Evolutionary conservation across 2,888 invertebrate genomes (phyloP).

Genomic region (Thecocarcelia acutangulata): DNA sequence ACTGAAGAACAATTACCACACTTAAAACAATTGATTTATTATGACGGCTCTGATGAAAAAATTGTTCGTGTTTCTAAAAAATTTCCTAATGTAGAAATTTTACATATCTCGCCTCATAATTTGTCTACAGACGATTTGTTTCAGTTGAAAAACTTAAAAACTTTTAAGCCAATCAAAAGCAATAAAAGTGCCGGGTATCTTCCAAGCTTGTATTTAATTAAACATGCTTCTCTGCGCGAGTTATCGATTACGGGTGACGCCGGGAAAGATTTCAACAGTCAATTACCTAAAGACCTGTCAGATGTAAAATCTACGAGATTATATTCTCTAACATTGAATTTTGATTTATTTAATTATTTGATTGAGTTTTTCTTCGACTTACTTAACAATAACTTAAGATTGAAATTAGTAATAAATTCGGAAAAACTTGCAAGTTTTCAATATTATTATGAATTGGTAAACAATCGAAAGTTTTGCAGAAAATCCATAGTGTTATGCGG

Average conservation of each 20-base stretch:
- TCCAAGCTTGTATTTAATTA: not conserved
- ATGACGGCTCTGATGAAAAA: constrained; percentile 1
- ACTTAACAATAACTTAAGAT: not conserved
- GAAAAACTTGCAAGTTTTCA: not conserved
- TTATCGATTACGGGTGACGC: not conserved
- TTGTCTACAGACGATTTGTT: constrained; percentile 12
- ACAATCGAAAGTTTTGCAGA: constrained; percentile 18
- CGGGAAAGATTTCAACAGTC: not conserved
- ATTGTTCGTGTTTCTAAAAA: not conserved
- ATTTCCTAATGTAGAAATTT: constrained; percentile 45
- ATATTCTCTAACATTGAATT: constrained; percentile 1
- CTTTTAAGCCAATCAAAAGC: not conserved
- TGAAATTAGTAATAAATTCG: constrained; percentile 17
- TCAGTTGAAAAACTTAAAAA: constrained; percentile 5
- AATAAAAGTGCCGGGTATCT: not conserved
- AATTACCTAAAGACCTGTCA: not conserved
- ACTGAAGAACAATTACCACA: not conserved
- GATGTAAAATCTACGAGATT: not conserved
- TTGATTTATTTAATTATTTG: constrained; percentile 30
- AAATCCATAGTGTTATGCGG: constrained; percentile 30
- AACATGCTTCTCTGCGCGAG: constrained; percentile 12
- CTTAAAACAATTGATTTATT: constrained; percentile 26
- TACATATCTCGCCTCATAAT: constrained; percentile 37
- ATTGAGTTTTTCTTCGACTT: constrained; percentile 26
- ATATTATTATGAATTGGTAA: constrained; percentile 17